These are phyloP conservation scores for Catharus bicknelli DNA, from an alignment of 2,113 vertebrate genomes.

Conservation along the genomic window DNA sequence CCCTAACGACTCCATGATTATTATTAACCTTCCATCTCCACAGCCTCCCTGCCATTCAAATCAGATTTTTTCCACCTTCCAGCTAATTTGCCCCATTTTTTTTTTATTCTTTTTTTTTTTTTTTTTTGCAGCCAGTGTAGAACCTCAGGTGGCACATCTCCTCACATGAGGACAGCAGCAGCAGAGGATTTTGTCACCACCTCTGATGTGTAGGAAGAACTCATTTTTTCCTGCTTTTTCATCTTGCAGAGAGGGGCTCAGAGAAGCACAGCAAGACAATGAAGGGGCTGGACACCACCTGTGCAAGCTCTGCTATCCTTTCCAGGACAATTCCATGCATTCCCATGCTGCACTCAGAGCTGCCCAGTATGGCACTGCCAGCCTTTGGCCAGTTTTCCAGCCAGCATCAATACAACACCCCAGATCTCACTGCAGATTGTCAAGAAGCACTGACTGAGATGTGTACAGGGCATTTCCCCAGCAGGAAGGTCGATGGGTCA, in stretches of 20 bases:
- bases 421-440: background rate
- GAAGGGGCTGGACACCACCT: fast-evolving
- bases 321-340: fast-evolving
- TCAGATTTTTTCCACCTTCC: background rate
- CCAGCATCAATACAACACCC: background rate
- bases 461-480: background rate
- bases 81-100: background rate
- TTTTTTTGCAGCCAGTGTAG: background rate
- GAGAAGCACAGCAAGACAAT: background rate
- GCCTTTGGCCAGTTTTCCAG: background rate
- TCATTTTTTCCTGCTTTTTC: background rate
- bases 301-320: background rate
- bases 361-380: background rate
- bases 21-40: background rate
- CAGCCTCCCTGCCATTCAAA: background rate
- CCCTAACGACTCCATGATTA: background rate
- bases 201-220: fast-evolving
- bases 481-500: background rate
- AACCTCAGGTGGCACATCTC: background rate
- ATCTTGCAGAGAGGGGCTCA: background rate
- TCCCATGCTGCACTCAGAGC: fast-evolving
- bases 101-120: too few species aligned
- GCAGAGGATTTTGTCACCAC: too few species aligned
- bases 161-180: fast-evolving
- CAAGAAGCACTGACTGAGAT: background rate